Evolutionary conservation across 1,140 invertebrate genomes (phyloP), one percentile per base, ranked within the genome.

Genomic region (Drosophila carrolli): DNA sequence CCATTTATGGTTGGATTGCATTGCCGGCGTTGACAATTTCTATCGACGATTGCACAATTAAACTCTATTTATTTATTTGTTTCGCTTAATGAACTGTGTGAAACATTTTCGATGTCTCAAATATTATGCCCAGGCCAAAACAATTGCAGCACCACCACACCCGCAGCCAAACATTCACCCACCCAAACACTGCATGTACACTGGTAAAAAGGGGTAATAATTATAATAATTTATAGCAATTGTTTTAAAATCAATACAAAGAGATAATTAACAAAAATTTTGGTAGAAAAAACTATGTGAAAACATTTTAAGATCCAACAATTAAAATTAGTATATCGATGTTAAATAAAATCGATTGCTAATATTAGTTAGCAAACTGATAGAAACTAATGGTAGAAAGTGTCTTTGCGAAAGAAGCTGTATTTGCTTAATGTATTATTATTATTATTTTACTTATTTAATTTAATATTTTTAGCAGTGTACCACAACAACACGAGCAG

Each of bases 61-160:
- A 89, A 56, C 58, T 89, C 81, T 83, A 88, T 83, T 88, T 85
- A 54, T 81, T 81, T 88, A 72, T 88, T 88, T 88, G 79, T 66
- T 70, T 73, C 62, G 38, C 80, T 79, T 89, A 88, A 89, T 89
- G 84, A 89, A 88, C 68, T 88, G 84, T 89, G 80, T 84, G 84
- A 89, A 86, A 86, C 67, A 65, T 72, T 73, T 70, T 29, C 70
- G 74, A 55, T 71, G 60, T 53, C 47, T 63, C 38, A 43, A 63
- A 63, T 43, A 63, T 59, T 63, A 43, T 62, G 60, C 38, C 46
- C 46, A 14, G 27, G 51, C 50, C 71, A 37, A 75, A 55, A 76
- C 75, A 79, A 82, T 71, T 74, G 80, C 35, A 47, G 23, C 57
- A 46, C 61, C 57, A 46, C 61, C 57, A 37, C 61, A 62, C 43